Conservation (phyloP, 2,888 invertebrate species). For the Marasmarcha lunaedactyla region DNA sequence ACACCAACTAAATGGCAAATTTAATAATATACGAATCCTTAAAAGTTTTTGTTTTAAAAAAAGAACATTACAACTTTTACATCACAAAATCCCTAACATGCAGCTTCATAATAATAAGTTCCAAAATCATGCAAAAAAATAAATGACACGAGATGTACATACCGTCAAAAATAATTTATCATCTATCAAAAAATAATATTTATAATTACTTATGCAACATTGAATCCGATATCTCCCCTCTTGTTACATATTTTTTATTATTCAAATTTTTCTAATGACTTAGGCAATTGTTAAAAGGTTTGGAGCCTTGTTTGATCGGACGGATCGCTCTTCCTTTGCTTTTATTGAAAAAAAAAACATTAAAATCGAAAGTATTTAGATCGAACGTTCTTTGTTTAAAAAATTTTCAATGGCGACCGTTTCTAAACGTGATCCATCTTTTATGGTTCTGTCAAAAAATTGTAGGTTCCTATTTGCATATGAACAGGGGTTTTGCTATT, state of each 20-base stretch:
- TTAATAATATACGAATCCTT: no score
- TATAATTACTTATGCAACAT: constrained; percentile 62
- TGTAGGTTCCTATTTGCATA: constrained; percentile 51
- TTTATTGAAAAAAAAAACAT: constrained; percentile 18
- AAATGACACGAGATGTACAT: constrained; percentile 10
- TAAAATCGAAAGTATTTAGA: constrained; percentile 30
- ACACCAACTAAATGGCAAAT: no score
- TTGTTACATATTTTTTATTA: constrained; percentile 37
- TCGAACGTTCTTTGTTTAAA: constrained; percentile 37
- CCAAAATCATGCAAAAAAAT: constrained; percentile 2
- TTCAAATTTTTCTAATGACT: constrained; percentile 61
- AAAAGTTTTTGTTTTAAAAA: no score
- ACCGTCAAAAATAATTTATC: constrained; percentile 55
- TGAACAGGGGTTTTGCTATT: constrained; percentile 35
- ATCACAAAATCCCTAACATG: no score
- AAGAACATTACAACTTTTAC: no score
- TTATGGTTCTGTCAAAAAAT: constrained; percentile 55
- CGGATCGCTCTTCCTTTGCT: constrained; percentile 19
- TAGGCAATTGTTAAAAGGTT: constrained; percentile 36
- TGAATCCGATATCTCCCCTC: constrained; percentile 39
- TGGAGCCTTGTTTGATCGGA: constrained; percentile 23
- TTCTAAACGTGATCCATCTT: constrained; percentile 51
- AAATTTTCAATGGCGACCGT: constrained; percentile 25
- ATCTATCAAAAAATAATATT: constrained; percentile 65
- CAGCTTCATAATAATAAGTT: neutral